A percentile compares a stretch with the other conserved stretches of the same genome.
These are phyloP conservation scores for Strix aluco DNA, from an alignment of 2,113 vertebrate genomes.

Conservation along the genomic window DNA sequence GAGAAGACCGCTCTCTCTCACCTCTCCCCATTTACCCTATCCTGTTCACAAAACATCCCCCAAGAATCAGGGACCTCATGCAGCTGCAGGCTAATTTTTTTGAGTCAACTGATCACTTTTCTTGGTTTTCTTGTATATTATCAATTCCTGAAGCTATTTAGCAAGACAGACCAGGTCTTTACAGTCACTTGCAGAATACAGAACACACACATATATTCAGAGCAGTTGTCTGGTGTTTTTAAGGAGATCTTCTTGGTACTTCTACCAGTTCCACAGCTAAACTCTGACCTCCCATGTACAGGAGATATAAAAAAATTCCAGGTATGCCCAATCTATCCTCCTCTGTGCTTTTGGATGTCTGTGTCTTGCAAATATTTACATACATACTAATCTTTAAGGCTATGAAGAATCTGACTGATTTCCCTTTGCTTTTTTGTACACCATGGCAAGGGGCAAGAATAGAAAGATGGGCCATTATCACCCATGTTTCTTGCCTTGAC, in stretches of 20 bases:
- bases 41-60: not conserved
- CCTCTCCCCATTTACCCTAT: not conserved
- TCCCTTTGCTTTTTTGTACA: not conserved
- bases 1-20: not conserved
- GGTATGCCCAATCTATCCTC: not conserved
- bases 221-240: not conserved
- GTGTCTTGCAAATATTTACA: not conserved
- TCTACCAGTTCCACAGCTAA: not conserved
- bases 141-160: not conserved
- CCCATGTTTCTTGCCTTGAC: not conserved
- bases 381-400: not conserved
- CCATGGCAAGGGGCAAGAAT: not conserved
- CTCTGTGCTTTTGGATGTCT: not conserved
- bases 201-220: not conserved
- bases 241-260: not conserved
- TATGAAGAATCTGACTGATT: not conserved
- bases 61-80: not conserved
- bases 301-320: not conserved
- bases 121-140: not conserved
- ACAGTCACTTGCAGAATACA: not conserved
- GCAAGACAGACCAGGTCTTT: not conserved
- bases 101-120: not conserved
- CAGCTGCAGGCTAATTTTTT: not conserved
- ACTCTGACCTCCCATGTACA: not conserved
- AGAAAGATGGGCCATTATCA: not conserved